Conservation (phyloP, 2,113 vertebrate species). For the Pampusana beccarii region DNA sequence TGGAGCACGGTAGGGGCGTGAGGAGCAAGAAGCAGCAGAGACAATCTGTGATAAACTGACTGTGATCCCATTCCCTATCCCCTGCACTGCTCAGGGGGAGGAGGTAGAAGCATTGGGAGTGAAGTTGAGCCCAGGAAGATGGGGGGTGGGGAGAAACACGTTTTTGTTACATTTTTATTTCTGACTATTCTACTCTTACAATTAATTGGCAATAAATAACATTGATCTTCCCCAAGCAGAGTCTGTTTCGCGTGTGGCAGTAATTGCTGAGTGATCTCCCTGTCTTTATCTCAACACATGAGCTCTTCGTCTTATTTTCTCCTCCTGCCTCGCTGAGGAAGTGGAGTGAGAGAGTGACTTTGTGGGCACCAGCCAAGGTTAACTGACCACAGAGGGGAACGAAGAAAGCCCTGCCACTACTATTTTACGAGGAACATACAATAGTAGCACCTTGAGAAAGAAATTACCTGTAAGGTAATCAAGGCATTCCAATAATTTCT, state of each 20-base stretch:
- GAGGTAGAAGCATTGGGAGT: background rate
- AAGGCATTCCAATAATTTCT: constrained; percentile 95
- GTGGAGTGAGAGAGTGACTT: background rate
- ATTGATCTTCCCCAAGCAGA: background rate
- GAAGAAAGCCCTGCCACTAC: background rate
- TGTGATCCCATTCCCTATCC: accelerated
- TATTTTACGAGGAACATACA: background rate
- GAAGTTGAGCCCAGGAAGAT: background rate
- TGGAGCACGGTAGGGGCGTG: background rate
- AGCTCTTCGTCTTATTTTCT: background rate
- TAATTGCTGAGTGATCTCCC: background rate
- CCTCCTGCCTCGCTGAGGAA: background rate
- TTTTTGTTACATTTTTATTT: background rate
- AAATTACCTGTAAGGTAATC: constrained; percentile 96
- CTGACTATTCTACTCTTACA: background rate
- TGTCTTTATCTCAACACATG: background rate
- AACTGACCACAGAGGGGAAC: background rate
- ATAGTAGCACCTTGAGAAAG: background rate
- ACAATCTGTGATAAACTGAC: accelerated
- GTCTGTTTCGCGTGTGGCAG: background rate
- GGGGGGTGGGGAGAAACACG: accelerated
- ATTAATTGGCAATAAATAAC: background rate
- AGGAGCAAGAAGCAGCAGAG: background rate
- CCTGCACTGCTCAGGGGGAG: accelerated
- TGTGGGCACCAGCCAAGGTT: background rate